Conservation (phyloP, 2,888 invertebrate species). For the Plagiodera versicolora region DNA sequence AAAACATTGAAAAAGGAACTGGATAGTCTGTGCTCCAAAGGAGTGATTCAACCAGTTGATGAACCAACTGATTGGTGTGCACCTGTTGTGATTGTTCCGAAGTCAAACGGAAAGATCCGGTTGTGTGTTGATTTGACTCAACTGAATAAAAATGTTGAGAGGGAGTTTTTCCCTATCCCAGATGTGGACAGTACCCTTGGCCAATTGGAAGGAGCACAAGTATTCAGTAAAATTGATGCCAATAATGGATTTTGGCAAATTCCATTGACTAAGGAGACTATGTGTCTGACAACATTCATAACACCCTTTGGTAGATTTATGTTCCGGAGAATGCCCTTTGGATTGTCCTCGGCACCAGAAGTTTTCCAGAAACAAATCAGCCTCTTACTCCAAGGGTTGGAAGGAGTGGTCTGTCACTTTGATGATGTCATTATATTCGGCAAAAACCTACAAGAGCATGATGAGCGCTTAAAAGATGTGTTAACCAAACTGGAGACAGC, state of each 20-base stretch:
- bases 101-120: slow-evolving; percentile 11
- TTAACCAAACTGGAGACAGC: background rate
- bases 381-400: background rate
- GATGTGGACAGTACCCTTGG: slow-evolving; percentile 36
- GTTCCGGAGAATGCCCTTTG: slow-evolving; percentile 21
- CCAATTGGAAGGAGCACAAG: slow-evolving; percentile 29
- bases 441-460: slow-evolving; percentile 1
- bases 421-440: slow-evolving; percentile 2
- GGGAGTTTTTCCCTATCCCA: slow-evolving; percentile 21
- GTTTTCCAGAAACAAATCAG: slow-evolving; percentile 1
- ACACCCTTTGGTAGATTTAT: slow-evolving; percentile 15
- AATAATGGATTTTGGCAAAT: slow-evolving; percentile 27
- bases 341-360: slow-evolving; percentile 7
- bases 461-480: background rate
- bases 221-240: slow-evolving; percentile 38
- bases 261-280: slow-evolving; percentile 5
- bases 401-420: background rate
- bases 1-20: slow-evolving; percentile 12
- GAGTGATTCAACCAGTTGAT: slow-evolving; percentile 17
- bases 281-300: slow-evolving; percentile 13
- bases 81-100: slow-evolving; percentile 13
- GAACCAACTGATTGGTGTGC: slow-evolving; percentile 20
- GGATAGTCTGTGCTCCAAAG: slow-evolving; percentile 13
- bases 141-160: slow-evolving; percentile 14
- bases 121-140: slow-evolving; percentile 17